phyloP scores from a whole-genome alignment of 2,797 vertebrate species.

The Neomorphus geoffroyi region DNA sequence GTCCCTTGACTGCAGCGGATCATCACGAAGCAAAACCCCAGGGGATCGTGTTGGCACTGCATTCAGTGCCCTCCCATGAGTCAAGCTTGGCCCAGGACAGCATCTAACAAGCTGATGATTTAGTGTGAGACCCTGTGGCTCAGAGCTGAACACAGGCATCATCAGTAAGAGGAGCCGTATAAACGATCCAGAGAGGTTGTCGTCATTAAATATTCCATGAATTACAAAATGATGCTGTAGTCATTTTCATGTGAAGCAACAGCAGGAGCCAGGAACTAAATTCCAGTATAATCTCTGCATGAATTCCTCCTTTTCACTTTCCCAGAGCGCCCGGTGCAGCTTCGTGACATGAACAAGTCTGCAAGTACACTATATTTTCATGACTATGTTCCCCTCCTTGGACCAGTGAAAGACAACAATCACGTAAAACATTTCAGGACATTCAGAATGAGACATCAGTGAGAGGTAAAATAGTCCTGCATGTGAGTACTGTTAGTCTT shows the following conservation, averaged over 20 bases:
- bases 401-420: background rate
- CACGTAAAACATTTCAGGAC: background rate
- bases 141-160: background rate
- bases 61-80: background rate
- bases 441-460: background rate
- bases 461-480: background rate
- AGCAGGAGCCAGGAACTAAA: constrained; percentile 29
- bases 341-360: background rate
- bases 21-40: background rate
- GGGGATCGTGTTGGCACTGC: background rate
- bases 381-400: background rate
- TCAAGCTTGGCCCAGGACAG: background rate
- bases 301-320: background rate
- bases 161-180: background rate
- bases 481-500: background rate
- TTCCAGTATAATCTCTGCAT: background rate
- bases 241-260: background rate
- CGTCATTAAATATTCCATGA: constrained; percentile 22
- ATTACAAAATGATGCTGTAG: constrained; percentile 13
- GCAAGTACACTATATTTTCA: background rate
- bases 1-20: background rate
- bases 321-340: background rate
- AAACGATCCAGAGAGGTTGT: constrained; percentile 16
- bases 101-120: constrained; percentile 28
- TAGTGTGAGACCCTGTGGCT: constrained; percentile 2